Conservation (phyloP, 2,113 vertebrate genomes). For the Pseudolaguvia tuberculata region DNA sequence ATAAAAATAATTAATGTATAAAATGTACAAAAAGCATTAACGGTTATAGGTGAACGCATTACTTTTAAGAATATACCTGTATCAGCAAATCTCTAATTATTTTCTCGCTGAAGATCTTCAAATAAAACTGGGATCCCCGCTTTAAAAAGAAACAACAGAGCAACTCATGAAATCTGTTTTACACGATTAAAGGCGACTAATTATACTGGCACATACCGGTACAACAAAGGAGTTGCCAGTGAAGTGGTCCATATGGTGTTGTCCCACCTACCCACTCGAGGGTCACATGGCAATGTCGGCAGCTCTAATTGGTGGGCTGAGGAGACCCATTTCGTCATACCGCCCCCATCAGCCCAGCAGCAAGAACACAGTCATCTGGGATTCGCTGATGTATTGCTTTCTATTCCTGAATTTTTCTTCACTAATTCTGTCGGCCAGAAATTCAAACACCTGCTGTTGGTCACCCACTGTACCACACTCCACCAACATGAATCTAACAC, state of each 20-base stretch:
- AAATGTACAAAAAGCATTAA: too few species aligned
- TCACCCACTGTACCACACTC: background rate
- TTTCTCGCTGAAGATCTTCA: background rate
- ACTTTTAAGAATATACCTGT: background rate
- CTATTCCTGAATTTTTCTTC: conserved; percentile 45
- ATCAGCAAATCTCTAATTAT: conserved; percentile 2
- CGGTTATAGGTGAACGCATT: too few species aligned
- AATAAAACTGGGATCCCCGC: conserved; percentile 21
- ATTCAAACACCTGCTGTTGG: conserved; percentile 21
- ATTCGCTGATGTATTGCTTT: conserved; percentile 49
- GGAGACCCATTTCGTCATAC: conserved; percentile 26
- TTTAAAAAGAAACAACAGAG: background rate
- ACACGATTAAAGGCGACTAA: conserved; percentile 20
- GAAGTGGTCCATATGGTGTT: conserved; percentile 35
- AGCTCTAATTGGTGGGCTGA: conserved; percentile 25
- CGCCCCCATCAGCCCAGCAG: conserved; percentile 12
- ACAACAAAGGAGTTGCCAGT: conserved; percentile 6
- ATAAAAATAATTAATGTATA: too few species aligned
- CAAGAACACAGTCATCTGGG: conserved; percentile 2
- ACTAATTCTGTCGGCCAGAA: conserved; percentile 9
- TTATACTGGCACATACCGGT: conserved; percentile 14
- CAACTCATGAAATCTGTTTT: conserved; percentile 19
- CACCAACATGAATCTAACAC: conserved; percentile 1
- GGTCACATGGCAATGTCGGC: conserved; percentile 2
- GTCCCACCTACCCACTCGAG: conserved; percentile 13